A percentile compares a stretch with the other conserved stretches of the same genome.
Evolutionary conservation across 2,888 invertebrate species (phyloP).

Genomic region (Scaptomyza polygonia): DNA sequence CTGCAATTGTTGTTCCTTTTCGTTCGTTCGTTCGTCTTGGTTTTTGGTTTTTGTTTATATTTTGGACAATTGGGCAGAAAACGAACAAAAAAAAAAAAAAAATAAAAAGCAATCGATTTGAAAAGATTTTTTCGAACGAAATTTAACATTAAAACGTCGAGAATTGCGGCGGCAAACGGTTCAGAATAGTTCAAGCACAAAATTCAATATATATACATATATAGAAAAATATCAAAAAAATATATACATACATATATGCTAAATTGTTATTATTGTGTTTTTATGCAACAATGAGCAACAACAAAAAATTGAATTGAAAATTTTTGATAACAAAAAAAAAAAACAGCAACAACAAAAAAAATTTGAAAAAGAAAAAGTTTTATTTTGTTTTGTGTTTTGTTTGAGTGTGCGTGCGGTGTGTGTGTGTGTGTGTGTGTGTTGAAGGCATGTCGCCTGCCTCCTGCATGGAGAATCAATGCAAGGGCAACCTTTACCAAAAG

Average conservation of each 20-base stretch:
- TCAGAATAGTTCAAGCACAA: neutral
- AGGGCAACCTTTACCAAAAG: conserved; percentile 50
- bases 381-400: conserved; percentile 1
- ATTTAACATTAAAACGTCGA: conserved; percentile 27
- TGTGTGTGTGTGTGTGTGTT: conserved; percentile 18
- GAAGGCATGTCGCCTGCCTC: conserved; percentile 76
- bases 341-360: neutral
- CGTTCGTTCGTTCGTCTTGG: neutral
- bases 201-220: neutral
- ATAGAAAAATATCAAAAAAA: no score
- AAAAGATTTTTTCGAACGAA: conserved; percentile 47
- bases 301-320: neutral
- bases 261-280: conserved; percentile 1
- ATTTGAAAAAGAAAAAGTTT: conserved; percentile 9
- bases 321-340: neutral
- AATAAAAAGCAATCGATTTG: conserved; percentile 35
- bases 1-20: conserved; percentile 10
- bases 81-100: conserved; percentile 41
- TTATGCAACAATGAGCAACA: neutral
- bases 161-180: conserved; percentile 29
- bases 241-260: no score
- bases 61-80: conserved; percentile 76
- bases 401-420: conserved; percentile 2
- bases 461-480: conserved; percentile 70
- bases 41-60: conserved; percentile 60